Evolutionary conservation across 2,888 invertebrate genomes (phyloP).

Genomic region (Phrixothrix hirtus): DNA sequence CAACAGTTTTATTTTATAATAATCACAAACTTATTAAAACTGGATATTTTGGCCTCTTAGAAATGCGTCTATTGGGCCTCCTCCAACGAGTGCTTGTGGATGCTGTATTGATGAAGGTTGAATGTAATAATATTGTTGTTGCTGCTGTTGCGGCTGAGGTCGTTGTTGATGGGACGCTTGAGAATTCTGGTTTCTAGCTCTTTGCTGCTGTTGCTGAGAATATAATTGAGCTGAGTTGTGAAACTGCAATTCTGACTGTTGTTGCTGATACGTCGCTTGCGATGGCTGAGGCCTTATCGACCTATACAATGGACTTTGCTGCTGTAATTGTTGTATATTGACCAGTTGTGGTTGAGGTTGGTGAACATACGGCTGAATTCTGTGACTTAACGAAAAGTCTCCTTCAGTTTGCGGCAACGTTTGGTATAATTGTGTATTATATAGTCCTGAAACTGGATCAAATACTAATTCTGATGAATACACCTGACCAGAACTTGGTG

Average conservation of each 20-base stretch:
- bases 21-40: conserved; percentile 54
- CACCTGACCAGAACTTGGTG: conserved; percentile 63
- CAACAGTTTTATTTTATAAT: not conserved
- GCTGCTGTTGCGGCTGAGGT: conserved; percentile 48
- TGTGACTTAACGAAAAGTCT: conserved; percentile 72
- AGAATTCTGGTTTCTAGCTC: no score
- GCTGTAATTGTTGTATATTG: conserved; percentile 64
- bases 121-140: conserved; percentile 63
- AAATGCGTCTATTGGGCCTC: conserved; percentile 80
- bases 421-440: conserved; percentile 79
- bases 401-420: conserved; percentile 73
- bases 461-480: conserved; percentile 78
- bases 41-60: conserved; percentile 73
- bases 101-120: conserved; percentile 54
- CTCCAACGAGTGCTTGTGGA: conserved; percentile 54
- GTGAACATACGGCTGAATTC: conserved; percentile 74
- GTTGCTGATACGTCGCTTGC: conserved; percentile 60
- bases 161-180: conserved; percentile 46
- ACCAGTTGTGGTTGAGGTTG: conserved; percentile 58
- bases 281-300: conserved; percentile 45
- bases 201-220: conserved; percentile 56
- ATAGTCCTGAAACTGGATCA: conserved; percentile 76
- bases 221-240: conserved; percentile 61
- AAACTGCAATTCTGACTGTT: conserved; percentile 67
- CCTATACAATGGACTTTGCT: conserved; percentile 59